phyloP scores from a whole-genome alignment of 2,888 invertebrate genomes.

The Aspidiotus destructor region DNA sequence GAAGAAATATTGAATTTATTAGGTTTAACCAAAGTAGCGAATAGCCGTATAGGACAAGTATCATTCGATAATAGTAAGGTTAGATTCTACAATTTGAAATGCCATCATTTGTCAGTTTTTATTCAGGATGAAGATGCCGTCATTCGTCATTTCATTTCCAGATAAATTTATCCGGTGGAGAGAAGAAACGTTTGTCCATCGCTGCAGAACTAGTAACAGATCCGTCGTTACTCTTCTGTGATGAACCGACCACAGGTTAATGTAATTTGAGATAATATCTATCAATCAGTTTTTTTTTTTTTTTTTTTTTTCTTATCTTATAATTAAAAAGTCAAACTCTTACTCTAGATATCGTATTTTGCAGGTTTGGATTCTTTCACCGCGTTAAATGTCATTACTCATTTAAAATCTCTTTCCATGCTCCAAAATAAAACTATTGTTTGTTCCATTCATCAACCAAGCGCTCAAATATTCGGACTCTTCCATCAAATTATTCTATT shows the following conservation, averaged over 20 bases:
- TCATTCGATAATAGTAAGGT: conserved; percentile 32
- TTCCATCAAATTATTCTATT: conserved; percentile 34
- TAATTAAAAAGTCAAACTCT: too few species aligned
- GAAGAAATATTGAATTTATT: conserved; percentile 51
- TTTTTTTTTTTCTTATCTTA: too few species aligned
- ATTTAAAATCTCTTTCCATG: conserved; percentile 59
- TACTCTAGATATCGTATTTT: neutral
- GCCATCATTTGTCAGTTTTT: too few species aligned
- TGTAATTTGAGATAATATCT: neutral
- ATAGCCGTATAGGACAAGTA: conserved; percentile 65
- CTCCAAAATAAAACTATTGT: conserved; percentile 38
- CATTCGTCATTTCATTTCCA: neutral
- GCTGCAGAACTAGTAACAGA: conserved; percentile 86
- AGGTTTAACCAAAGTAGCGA: conserved; percentile 59
- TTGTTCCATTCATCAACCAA: conserved; percentile 35
- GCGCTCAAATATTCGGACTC: conserved; percentile 29
- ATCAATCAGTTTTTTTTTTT: neutral
- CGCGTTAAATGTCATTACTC: conserved; percentile 69
- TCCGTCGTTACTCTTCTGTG: conserved; percentile 84
- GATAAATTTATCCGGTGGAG: conserved; percentile 56
- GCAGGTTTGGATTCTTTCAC: conserved; percentile 69
- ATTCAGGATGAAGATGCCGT: too few species aligned
- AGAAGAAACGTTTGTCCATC: conserved; percentile 82
- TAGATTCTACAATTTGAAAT: neutral
- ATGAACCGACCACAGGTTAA: conserved; percentile 85